A percentile compares a stretch with the other conserved stretches of the same genome.
phyloP scores from a whole-genome alignment of 2,113 vertebrate genomes.

The Nothoprocta perdicaria region DNA sequence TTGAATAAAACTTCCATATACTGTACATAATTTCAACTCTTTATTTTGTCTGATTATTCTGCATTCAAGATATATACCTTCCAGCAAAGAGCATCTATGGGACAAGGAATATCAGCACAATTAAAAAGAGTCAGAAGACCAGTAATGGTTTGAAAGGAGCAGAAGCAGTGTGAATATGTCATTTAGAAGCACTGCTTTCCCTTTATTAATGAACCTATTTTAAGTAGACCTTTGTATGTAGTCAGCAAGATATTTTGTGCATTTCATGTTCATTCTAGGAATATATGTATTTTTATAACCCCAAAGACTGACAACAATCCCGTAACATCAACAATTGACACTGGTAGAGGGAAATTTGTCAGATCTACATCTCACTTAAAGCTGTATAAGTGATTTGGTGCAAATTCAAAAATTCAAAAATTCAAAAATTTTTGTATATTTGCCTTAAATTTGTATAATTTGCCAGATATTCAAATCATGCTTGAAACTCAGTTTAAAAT shows the following conservation, averaged over 20 bases:
- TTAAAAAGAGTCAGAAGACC: background rate
- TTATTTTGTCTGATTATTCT: background rate
- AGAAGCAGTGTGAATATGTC: background rate
- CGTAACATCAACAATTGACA: background rate
- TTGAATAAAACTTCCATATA: background rate
- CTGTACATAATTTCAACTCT: background rate
- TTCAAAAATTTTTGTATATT: too few relatives aligned
- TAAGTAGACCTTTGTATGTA: background rate
- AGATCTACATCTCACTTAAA: background rate
- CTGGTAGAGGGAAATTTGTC: background rate
- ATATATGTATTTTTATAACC: background rate
- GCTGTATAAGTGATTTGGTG: accelerated
- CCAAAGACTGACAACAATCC: background rate
- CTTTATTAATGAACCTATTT: background rate
- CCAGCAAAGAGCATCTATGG: background rate
- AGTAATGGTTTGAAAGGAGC: background rate
- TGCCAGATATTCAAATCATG: background rate
- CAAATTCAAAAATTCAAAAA: background rate
- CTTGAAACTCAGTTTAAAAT: too few relatives aligned
- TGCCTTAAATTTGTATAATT: background rate
- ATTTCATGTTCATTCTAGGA: background rate
- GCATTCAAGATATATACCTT: background rate
- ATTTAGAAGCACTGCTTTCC: background rate
- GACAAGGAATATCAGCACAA: background rate
- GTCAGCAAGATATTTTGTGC: background rate